Evolutionary conservation across 64 coral and sea anemone species (phyloP), one percentile per base, ranked within the genome.

Genomic region (Montipora sp.): DNA sequence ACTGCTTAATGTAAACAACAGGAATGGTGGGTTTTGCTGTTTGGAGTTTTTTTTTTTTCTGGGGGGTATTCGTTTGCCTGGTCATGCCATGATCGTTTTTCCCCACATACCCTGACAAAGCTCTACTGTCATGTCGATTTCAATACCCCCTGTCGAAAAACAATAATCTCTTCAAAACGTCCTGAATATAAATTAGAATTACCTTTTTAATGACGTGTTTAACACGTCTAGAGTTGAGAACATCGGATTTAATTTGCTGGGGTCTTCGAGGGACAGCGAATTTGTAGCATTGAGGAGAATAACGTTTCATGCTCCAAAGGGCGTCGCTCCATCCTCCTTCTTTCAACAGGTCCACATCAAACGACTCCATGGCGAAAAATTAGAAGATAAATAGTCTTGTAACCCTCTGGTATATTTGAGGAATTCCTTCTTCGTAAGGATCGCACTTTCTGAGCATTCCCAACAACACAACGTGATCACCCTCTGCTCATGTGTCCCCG

Each of bases 141-240:
- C 36, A 36, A 36, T 36, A 36, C 1, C 0, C 36, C 36, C 1
- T 36, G 0, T 36, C 36, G 2, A 57, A 57, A 57, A 11, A 11
- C 11, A 6, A 5, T 20, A 18, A 81, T 14, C 18, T 12, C 60
- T 45, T 60, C 16, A 66, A 20, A 82, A 53, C 77, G 46, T 60
- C 5, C 46, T 16, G 79, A 3, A 23, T 0, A 51, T 21, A 66
- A 90, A 75, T 10, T 45, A 47, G 20, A 23, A 18, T 49, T 80
- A 98, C 95, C 95, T 98, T 92, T 91, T 94, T 83, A 15, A 98
- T 94, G 50, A 92, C 91, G 50, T 98, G 93, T 73, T 91, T 81
- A 44, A 98, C 95, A 15, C 95, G 67, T 84, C 95, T 87, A 23
- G 95, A 98, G n/a, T 89, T 47, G 19, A 94, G 87, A 69, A 97